A percentile compares a stretch with the other conserved stretches of the same genome.
These are phyloP conservation scores for Tenthredo distinguenda DNA, from an alignment of 2,888 invertebrate species.

Conservation along the genomic window DNA sequence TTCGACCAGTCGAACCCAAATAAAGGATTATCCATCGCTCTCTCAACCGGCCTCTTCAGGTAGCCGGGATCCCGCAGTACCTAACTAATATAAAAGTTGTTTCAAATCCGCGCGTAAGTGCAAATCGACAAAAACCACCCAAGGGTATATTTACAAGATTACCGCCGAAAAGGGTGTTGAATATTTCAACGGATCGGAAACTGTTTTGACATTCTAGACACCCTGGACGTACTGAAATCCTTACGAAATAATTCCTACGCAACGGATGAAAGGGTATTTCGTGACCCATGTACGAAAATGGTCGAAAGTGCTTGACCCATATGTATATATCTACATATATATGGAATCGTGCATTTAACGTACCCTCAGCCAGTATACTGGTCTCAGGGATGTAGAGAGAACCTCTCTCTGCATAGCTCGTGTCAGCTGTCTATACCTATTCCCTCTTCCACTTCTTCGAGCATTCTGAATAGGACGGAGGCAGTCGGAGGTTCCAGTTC, in stretches of 20 bases:
- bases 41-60: constrained; percentile 46
- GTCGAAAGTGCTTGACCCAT: constrained; percentile 29
- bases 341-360: neutral
- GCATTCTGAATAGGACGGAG: constrained; percentile 50
- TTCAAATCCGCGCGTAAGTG: neutral
- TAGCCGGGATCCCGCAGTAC: constrained; percentile 12
- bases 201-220: neutral
- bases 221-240: neutral
- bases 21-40: constrained; percentile 64
- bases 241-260: neutral
- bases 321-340: neutral
- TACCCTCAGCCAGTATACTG: neutral
- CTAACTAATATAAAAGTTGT: neutral
- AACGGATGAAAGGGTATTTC: neutral
- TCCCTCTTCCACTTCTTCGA: constrained; percentile 48
- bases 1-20: constrained; percentile 58
- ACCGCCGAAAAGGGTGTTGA: neutral
- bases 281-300: neutral
- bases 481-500: constrained; percentile 43
- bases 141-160: constrained; percentile 3
- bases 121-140: constrained; percentile 7
- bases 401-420: constrained; percentile 38
- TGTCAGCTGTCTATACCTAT: constrained; percentile 50
- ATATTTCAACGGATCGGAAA: constrained; percentile 4
- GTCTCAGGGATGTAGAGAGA: neutral